Base-by-base conservation (phyloP, 2,797 vertebrate genomes). In the Cheirogaleus major region DNA sequence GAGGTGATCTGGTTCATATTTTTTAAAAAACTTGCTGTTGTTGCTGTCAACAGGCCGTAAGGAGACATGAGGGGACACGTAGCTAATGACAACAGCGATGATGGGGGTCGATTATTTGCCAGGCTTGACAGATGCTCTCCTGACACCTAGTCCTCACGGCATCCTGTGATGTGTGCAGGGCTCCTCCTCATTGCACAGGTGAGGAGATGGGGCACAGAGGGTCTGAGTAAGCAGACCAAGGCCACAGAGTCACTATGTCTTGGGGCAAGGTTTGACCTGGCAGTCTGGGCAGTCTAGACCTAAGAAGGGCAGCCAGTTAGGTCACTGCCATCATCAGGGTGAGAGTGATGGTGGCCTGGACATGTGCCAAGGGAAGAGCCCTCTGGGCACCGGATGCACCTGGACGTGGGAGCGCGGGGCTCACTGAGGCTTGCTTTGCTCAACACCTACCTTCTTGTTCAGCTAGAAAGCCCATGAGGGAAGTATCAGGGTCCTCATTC, bases 361-460 rank as follows among this genome's bases (percentile, higher is more conserved):
- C n/a, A 14, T 0, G 0, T 59, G 70, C 3, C 3, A 4, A 10
- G 7, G 48, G 13, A 32, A n/a, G 27, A 35, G 75, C 48, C 27
- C 55, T 63, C 50, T 43, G 35, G 83, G 50, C 57, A 32, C 57
- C 38, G 72, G 17, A 4, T n/a, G 6, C n/a, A 5, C 35, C 4
- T 0, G 2, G 2, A 0, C 25, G 35, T 8, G 18, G 27, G 23
- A 38, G 27, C 27, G 27, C 1, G 0, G 20, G 61, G 14, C 1
- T 23, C 20, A 2, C 25, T 9, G 25, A 35, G 17, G 35, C 73
- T 79, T 27, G 35, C 30, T 22, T 45, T n/a, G 50, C 2, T n/a
- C 30, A 12, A 13, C 17, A 18, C 4, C 10, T 2, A 17, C 22
- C 65, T 59, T 59, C 10, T 23, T 43, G 38, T 7, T 81, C 50